phyloP scores from a whole-genome alignment of 2,113 vertebrate species.

The Picathartes gymnocephalus region DNA sequence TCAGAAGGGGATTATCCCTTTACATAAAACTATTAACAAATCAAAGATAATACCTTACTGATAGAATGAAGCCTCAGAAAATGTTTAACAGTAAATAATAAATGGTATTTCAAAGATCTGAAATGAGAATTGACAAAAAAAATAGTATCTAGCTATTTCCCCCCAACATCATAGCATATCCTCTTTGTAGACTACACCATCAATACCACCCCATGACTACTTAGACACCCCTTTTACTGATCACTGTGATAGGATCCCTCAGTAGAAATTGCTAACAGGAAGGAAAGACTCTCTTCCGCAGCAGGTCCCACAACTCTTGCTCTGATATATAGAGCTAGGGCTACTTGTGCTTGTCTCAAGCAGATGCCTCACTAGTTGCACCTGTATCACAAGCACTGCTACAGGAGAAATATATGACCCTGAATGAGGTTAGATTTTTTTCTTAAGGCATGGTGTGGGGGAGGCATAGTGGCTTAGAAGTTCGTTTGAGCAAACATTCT shows the following conservation, averaged over 20 bases:
- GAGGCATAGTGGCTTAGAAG: not conserved
- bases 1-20: not conserved
- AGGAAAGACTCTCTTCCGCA: not conserved
- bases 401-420: not conserved
- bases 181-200: not conserved
- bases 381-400: not conserved
- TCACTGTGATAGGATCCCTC: not conserved
- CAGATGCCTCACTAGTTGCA: not conserved
- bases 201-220: not conserved
- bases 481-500: not conserved
- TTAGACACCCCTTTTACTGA: not conserved
- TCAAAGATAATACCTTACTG: not conserved
- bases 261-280: not conserved
- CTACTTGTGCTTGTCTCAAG: not conserved
- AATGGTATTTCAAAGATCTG: not conserved
- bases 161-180: not conserved
- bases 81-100: not conserved
- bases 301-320: not conserved
- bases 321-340: not conserved
- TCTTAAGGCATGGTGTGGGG: not conserved
- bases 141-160: not conserved
- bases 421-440: not conserved
- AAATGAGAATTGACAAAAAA: not conserved
- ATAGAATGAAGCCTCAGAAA: not conserved
- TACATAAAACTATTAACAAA: not conserved